These are phyloP conservation scores for Astropecten irregularis DNA, from an alignment of 53 echinoderm and acorn worm genomes.

Conservation along the genomic window DNA sequence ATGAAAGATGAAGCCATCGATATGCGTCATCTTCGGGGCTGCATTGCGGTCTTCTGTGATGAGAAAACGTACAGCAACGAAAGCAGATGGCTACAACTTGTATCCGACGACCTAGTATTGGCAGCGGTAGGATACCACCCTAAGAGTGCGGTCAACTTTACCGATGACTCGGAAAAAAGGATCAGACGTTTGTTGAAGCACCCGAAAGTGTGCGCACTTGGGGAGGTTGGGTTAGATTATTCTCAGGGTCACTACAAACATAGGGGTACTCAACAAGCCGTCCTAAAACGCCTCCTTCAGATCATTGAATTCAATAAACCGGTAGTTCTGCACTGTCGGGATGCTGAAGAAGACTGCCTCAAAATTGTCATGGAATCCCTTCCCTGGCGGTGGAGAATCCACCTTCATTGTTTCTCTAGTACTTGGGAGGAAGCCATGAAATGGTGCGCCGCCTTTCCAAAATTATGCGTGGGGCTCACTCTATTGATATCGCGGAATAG, in stretches of 20 bases:
- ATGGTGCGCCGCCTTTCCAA: not conserved
- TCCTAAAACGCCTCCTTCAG: not conserved
- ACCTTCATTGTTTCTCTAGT: not conserved
- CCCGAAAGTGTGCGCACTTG: conserved; percentile 4
- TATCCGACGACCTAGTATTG: not conserved
- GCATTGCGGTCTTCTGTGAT: conserved; percentile 7
- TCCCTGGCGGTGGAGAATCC: not conserved
- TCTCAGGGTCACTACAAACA: not conserved
- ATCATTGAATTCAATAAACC: not conserved
- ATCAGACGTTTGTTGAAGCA: not conserved
- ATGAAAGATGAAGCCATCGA: conserved; percentile 6
- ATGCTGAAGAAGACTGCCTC: not conserved
- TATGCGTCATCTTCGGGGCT: not conserved
- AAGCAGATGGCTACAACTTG: not conserved
- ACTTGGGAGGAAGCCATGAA: not conserved
- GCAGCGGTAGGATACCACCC: conserved; percentile 9
- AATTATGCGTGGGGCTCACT: not conserved
- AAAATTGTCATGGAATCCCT: not conserved
- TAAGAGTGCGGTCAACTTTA: not conserved
- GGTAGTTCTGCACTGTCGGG: not conserved
- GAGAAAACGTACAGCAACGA: not conserved
- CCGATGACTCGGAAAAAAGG: not conserved
- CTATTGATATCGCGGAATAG: not conserved
- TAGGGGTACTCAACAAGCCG: not conserved
- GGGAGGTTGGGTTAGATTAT: conserved; percentile 5